phyloP scores from a whole-genome alignment of 2,797 vertebrate genomes.

The Anguilla pacifica region DNA sequence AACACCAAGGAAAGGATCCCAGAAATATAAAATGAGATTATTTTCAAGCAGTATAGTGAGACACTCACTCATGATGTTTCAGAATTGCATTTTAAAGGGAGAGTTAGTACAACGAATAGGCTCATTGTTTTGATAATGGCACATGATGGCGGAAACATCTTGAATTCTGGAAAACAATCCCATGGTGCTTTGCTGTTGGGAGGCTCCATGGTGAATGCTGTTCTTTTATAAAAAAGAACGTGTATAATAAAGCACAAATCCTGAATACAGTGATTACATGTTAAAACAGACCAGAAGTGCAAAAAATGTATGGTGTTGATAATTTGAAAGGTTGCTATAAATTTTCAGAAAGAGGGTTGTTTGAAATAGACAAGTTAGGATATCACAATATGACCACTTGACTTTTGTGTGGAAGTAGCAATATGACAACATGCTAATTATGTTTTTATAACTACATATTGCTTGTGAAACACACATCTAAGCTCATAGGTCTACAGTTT shows the following conservation, averaged over 20 bases:
- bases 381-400: not conserved
- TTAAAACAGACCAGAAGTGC: not conserved
- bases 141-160: not conserved
- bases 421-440: not conserved
- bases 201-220: not conserved
- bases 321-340: too few species aligned
- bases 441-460: not conserved
- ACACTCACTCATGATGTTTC: not conserved
- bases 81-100: not conserved
- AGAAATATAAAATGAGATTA: too few species aligned
- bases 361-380: not conserved
- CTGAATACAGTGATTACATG: not conserved
- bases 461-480: not conserved
- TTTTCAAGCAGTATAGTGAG: not conserved
- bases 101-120: not conserved
- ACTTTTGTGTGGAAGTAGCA: not conserved
- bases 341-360: too few species aligned
- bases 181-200: not conserved
- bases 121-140: not conserved
- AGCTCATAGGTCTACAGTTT: not conserved
- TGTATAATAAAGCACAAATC: not conserved
- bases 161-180: not conserved
- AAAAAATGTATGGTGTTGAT: not conserved
- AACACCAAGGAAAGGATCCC: too few species aligned
- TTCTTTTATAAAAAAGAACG: not conserved